Base-by-base conservation (phyloP, 2,797 vertebrate genomes). In the Acropternis orthonyx region DNA sequence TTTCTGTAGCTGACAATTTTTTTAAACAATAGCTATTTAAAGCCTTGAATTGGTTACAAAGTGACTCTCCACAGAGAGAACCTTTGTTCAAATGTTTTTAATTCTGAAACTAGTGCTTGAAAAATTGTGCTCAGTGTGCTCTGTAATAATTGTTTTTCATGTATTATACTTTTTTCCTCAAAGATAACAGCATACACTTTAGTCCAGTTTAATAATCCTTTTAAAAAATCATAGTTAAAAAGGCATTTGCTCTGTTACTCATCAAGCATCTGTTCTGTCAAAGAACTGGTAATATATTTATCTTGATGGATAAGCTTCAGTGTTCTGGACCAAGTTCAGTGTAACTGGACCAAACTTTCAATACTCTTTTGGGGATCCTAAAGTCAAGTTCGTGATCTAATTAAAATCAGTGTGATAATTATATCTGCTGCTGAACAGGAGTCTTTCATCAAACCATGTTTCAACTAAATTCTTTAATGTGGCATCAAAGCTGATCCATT, bases 1-100 rank as follows among this genome's bases (percentile, higher is more conserved):
- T 90, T 90, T 84, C 76, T 55, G 63, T 51, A 87, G 71, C 63
- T 84, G 93, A 82, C 80, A 79, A 1, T 54, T 72, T 86, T 91
- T 79, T 95, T 37, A 84, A 97, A 37, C 93, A 93, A 89, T 78
- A 94, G 56, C 83, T 95, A 27, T 74, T 92, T 96, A 87, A 93
- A 92, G 61, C 46, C 48, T 93, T 93, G 93, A 95, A 83, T 79
- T 85, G 44, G 89, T 95, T 94, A 84, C 74, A 77, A 65, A 95
- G 80, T 76, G 76, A 86, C 32, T 69, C 52, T 95, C 89, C 32
- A 51, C 44, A 69, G 90, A 86, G 75, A 78, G 51, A 85, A 54
- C 74, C 81, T 93, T 88, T 95, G 83, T 95, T 95, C 71, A 77
- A 20, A 90, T 63, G 43, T 43, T 89, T 92, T 88, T 63, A 74